phyloP scores from a whole-genome alignment of 2,888 invertebrate species.

The Mantis religiosa region DNA sequence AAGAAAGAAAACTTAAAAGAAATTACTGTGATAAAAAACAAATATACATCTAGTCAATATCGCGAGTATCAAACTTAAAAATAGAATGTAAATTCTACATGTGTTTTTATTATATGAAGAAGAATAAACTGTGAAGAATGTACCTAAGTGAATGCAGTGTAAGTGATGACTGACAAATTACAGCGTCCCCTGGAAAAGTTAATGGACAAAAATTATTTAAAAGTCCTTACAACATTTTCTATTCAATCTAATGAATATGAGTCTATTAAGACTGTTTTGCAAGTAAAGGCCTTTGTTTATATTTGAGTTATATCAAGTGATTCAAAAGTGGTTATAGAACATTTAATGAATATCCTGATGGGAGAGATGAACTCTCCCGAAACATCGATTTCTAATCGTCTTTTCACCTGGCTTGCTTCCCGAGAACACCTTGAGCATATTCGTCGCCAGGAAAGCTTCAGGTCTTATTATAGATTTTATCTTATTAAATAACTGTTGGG shows the following conservation, averaged over 20 bases:
- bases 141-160: background rate
- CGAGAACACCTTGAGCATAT: no score
- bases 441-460: no score
- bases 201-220: background rate
- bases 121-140: background rate
- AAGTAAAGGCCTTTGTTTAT: no score
- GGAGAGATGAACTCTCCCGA: no score
- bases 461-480: no score
- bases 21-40: conserved; percentile 15
- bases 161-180: background rate
- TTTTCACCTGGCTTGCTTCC: no score
- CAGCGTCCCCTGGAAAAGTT: background rate
- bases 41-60: background rate
- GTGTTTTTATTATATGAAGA: background rate
- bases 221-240: background rate
- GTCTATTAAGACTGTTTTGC: background rate
- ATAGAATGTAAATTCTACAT: background rate
- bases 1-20: no score
- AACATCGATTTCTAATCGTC: no score
- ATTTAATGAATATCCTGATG: no score
- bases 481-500: no score
- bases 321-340: no score
- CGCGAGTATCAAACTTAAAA: background rate
- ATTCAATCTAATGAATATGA: background rate
- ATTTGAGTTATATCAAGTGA: no score